Percentiles rank a stretch among this genome's conserved stretches.
These are phyloP conservation scores for Scaptodrosophila latifasciaeformis DNA, from an alignment of 2,888 invertebrate genomes.

Conservation along the genomic window DNA sequence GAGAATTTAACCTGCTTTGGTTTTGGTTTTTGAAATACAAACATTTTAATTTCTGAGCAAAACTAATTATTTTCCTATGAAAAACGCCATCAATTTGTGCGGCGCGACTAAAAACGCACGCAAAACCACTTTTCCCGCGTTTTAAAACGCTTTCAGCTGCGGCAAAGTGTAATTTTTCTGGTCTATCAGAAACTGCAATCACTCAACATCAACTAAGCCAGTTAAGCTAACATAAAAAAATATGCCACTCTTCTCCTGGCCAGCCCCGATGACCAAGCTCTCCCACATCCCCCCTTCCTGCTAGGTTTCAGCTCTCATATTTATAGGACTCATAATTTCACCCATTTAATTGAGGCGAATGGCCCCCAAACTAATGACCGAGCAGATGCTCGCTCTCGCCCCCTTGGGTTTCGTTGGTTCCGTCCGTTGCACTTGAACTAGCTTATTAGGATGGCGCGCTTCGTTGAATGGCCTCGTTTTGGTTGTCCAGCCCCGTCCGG, in stretches of 20 bases:
- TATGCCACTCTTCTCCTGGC: too few species aligned
- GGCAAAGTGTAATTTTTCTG: too few species aligned
- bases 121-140: neutral
- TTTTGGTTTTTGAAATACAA: too few species aligned
- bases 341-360: constrained; percentile 52
- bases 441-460: constrained; percentile 57
- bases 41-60: neutral
- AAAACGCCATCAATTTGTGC: too few species aligned
- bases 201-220: constrained; percentile 38
- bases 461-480: constrained; percentile 36
- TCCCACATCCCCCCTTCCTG: too few species aligned
- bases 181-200: constrained; percentile 20
- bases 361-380: constrained; percentile 47
- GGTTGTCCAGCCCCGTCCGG: too few species aligned
- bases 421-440: constrained; percentile 55
- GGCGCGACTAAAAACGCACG: too few species aligned
- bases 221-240: constrained; percentile 13
- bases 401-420: neutral
- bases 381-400: constrained; percentile 2
- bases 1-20: too few species aligned
- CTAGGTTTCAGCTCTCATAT: constrained; percentile 27
- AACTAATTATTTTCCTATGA: neutral
- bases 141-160: constrained; percentile 6
- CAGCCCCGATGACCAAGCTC: too few species aligned
- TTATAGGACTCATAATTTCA: constrained; percentile 54